A percentile compares a stretch with the other conserved stretches of the same genome.
Evolutionary conservation across 2,888 invertebrate species (phyloP).

Genomic region (Vannuccia rotundouncinata): DNA sequence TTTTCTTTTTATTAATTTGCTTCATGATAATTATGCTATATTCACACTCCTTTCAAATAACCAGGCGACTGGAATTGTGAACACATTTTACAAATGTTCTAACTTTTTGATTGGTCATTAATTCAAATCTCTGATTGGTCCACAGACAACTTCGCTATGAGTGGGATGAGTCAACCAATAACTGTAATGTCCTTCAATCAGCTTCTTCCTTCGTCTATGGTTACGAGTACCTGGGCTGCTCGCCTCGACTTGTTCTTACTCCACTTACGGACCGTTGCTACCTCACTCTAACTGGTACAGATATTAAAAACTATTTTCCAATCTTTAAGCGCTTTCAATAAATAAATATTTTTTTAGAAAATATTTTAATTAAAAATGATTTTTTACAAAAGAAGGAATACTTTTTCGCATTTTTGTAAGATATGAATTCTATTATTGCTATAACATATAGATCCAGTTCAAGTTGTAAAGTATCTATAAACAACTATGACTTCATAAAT

Average conservation of each 20-base stretch:
- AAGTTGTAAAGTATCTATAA: too few relatives aligned
- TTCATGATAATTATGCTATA: too few relatives aligned
- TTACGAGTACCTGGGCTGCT: conserved; percentile 56
- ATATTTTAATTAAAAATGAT: too few relatives aligned
- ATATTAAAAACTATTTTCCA: background rate
- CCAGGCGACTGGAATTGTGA: too few relatives aligned
- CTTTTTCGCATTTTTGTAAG: too few relatives aligned
- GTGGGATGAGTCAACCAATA: conserved; percentile 54
- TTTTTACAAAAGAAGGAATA: too few relatives aligned
- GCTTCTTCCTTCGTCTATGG: conserved; percentile 54
- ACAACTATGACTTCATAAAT: too few relatives aligned
- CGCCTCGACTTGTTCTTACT: conserved; percentile 54
- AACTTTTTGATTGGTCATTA: background rate
- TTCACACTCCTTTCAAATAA: too few relatives aligned
- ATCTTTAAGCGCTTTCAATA: background rate
- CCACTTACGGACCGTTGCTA: conserved; percentile 55
- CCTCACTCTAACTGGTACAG: conserved; percentile 51
- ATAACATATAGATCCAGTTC: too few relatives aligned
- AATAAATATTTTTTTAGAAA: conserved; percentile 37
- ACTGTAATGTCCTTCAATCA: conserved; percentile 54
- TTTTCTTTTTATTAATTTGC: too few relatives aligned
- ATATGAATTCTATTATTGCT: too few relatives aligned
- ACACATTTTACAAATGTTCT: conserved; percentile 17
- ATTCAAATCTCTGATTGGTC: background rate
- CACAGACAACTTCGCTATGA: conserved; percentile 55